A percentile compares a stretch with the other conserved stretches of the same genome.
Evolutionary conservation across 1,140 invertebrate species (phyloP).

Genomic region (Microplitis mediator): DNA sequence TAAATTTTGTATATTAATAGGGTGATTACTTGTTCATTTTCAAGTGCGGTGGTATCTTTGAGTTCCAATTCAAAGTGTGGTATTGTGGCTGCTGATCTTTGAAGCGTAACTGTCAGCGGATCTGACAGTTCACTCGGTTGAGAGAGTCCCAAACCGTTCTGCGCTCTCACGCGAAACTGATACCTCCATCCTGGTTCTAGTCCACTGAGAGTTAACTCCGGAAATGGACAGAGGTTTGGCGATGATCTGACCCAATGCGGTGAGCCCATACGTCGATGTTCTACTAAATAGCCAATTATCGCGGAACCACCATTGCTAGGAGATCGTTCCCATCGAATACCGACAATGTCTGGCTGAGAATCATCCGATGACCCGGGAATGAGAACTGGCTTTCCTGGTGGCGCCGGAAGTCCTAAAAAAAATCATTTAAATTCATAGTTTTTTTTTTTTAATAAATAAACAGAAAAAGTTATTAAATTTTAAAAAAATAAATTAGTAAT

Average conservation of each 20-base stretch:
- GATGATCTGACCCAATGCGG: conserved; percentile 79
- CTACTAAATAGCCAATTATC: conserved; percentile 82
- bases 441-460: background rate
- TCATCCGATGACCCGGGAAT: conserved; percentile 68
- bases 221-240: conserved; percentile 70
- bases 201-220: conserved; percentile 76
- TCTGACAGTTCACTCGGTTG: conserved; percentile 80
- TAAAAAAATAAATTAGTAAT: background rate
- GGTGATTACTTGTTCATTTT: conserved; percentile 73
- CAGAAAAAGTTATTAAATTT: background rate
- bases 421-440: background rate
- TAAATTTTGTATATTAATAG: background rate
- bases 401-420: conserved; percentile 71
- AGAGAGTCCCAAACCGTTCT: conserved; percentile 83
- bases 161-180: conserved; percentile 85
- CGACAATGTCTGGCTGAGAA: conserved; percentile 82
- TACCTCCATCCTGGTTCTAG: conserved; percentile 87
- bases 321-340: conserved; percentile 84
- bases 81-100: conserved; percentile 69
- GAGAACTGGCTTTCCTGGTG: conserved; percentile 78
- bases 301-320: conserved; percentile 85
- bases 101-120: conserved; percentile 75
- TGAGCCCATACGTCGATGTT: conserved; percentile 77
- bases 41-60: conserved; percentile 70
- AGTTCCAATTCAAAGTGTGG: conserved; percentile 74